Conservation (phyloP, 2,797 vertebrate genomes). For the Anguilla anguilla region DNA sequence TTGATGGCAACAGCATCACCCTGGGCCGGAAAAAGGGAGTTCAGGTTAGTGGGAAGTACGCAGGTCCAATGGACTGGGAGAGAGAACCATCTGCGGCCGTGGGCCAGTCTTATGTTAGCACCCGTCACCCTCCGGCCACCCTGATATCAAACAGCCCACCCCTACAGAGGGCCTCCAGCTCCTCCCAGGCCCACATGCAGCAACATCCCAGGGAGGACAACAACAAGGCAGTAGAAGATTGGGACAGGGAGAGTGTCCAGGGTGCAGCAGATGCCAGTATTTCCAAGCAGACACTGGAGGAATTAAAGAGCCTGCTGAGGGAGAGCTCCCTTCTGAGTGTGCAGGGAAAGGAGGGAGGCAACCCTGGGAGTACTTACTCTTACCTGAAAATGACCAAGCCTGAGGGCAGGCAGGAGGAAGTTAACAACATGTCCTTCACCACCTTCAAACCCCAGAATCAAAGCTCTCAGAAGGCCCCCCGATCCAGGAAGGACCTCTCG, state of each 20-base stretch:
- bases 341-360: constrained; percentile 50
- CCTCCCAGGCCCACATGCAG: constrained; percentile 36
- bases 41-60: constrained; percentile 63
- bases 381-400: constrained; percentile 54
- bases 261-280: constrained; percentile 49
- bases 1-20: constrained; percentile 78
- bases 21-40: constrained; percentile 75
- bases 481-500: constrained; percentile 54
- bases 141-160: constrained; percentile 54
- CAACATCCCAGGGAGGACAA: constrained; percentile 27
- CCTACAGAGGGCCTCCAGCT: constrained; percentile 42
- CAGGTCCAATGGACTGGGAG: constrained; percentile 63
- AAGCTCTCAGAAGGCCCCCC: constrained; percentile 58
- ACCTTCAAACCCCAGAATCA: constrained; percentile 70
- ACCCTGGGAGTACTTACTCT: constrained; percentile 46
- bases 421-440: constrained; percentile 60
- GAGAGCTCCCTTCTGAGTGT: constrained; percentile 59
- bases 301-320: constrained; percentile 72
- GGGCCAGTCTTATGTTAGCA: constrained; percentile 51
- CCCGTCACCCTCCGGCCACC: constrained; percentile 44
- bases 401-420: constrained; percentile 57
- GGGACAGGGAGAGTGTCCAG: constrained; percentile 42
- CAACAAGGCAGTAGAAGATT: constrained; percentile 29
- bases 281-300: constrained; percentile 71
- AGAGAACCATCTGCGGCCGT: constrained; percentile 60